Percentiles rank a stretch among this genome's conserved stretches.
These are phyloP conservation scores for Callopanchax toddi DNA, from an alignment of 2,113 vertebrate species.

Conservation along the genomic window DNA sequence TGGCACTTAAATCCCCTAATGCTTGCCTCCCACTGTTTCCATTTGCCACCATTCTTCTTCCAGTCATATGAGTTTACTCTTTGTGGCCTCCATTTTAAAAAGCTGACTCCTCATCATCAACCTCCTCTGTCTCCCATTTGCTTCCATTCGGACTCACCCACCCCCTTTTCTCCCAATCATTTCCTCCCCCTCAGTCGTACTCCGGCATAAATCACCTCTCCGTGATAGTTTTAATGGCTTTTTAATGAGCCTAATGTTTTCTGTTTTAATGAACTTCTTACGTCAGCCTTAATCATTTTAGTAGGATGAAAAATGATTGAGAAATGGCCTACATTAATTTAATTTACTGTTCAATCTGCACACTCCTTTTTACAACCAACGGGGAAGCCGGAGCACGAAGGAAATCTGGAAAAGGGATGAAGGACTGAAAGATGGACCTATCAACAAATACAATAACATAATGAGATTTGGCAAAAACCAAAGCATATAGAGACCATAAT, in stretches of 20 bases:
- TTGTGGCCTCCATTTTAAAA: constrained; percentile 45
- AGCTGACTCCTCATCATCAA: constrained; percentile 45
- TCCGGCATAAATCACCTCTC: constrained; percentile 88
- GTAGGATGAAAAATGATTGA: constrained; percentile 89
- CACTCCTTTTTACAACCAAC: constrained; percentile 72
- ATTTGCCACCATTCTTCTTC: constrained; percentile 29
- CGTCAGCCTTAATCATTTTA: constrained; percentile 92
- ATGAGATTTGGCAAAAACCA: background rate
- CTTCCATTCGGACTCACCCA: constrained; percentile 51
- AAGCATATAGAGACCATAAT: background rate
- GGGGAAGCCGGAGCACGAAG: constrained; percentile 49
- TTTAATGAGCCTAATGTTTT: constrained; percentile 98
- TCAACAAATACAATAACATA: constrained; percentile 1
- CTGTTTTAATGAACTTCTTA: constrained; percentile 95
- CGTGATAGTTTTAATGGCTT: constrained; percentile 91
- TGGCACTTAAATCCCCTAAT: constrained; percentile 43
- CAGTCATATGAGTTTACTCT: constrained; percentile 43
- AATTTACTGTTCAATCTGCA: constrained; percentile 88
- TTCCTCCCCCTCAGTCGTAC: constrained; percentile 71
- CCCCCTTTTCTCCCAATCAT: constrained; percentile 56
- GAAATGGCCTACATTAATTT: constrained; percentile 90
- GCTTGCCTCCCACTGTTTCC: constrained; percentile 41
- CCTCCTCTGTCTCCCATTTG: constrained; percentile 46
- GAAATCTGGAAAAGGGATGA: constrained; percentile 5
- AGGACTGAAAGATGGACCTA: constrained; percentile 20